Evolutionary conservation across 2,888 invertebrate genomes (phyloP).

Genomic region (Pristionchus maxplancki): DNA sequence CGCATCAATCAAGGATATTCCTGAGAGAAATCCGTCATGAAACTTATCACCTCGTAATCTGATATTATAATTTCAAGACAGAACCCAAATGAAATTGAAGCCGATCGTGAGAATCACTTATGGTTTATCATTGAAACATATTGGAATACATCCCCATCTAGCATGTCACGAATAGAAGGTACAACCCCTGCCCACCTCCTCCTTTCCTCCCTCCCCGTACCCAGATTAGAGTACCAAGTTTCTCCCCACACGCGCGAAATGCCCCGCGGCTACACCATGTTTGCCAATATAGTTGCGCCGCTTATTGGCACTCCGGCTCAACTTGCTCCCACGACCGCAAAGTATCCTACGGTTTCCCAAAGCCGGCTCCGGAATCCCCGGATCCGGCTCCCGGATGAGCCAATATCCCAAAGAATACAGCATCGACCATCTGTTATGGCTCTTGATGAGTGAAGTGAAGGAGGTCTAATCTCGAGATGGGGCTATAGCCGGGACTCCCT

Average conservation of each 20-base stretch:
- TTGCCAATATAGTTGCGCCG: not conserved
- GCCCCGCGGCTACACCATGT: conserved; percentile 25
- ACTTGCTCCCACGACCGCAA: not conserved
- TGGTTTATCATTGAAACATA: no score
- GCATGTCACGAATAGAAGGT: not conserved
- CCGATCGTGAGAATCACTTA: no score
- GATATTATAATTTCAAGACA: no score
- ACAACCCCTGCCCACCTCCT: not conserved
- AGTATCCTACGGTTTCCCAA: not conserved
- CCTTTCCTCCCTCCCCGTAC: not conserved
- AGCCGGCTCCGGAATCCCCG: not conserved
- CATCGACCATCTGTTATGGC: conserved; percentile 8
- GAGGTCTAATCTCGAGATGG: not conserved
- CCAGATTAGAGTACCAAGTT: conserved; percentile 6
- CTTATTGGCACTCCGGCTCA: conserved; percentile 39
- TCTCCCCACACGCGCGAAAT: not conserved
- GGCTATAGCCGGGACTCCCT: not conserved
- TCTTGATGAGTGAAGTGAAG: conserved; percentile 18
- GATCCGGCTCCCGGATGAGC: conserved; percentile 1
- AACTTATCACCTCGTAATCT: no score
- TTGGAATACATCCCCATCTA: no score
- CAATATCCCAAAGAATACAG: conserved; percentile 31
- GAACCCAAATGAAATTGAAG: no score
- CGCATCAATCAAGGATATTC: not conserved
- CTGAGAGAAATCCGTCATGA: no score